Evolutionary conservation across 2,113 vertebrate species (phyloP), one percentile per base, ranked within the genome.

Genomic region (Notiomystis cincta): DNA sequence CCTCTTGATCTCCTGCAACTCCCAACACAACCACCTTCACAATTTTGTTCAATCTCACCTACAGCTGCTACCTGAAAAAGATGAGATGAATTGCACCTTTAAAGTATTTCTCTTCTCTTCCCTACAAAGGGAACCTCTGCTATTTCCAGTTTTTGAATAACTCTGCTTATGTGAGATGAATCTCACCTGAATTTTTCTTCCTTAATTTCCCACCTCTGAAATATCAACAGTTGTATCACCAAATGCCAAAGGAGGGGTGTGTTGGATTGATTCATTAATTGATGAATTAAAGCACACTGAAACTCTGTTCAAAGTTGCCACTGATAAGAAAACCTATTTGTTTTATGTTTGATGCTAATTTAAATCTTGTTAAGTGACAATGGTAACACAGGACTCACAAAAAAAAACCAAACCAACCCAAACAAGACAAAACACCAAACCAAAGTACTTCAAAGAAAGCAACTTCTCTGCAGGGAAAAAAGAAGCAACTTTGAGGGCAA

Each of bases 371-470:
- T 57, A 76, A 65, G 25, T 61, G 48, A 79, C 40, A 71, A 25
- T 20, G 31, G 9, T 35, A 67, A 21, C 2, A 20, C 31, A 79
- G 18, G 24, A 60, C 12, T 37, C 10, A 42, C 4, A 21, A 3
- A 16, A 71, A 23, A 18, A 0, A 0, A 8, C 9, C 28, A 10
- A 50, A 42, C 5, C 3, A 0, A 8, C 9, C 28, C 9, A 50
- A 42, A 6, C 3, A 58, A 51, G 16, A 22, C 12, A 38, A 35
- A 47, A 24, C 5, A 12, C 13, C 37, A 58, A 57, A 48, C 4
- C 3, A 75, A 53, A 94, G 48, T 5, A 37, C 21, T 42, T 78
- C 7, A 53, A 50, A 65, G 54, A 78, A 93, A 87, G 75, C 17
- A 78, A 79, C 38, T 82, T 53, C n/a, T 56, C 37, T 75, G 53